phyloP scores from a whole-genome alignment of 2,888 invertebrate genomes.

The Tachina grossa region DNA sequence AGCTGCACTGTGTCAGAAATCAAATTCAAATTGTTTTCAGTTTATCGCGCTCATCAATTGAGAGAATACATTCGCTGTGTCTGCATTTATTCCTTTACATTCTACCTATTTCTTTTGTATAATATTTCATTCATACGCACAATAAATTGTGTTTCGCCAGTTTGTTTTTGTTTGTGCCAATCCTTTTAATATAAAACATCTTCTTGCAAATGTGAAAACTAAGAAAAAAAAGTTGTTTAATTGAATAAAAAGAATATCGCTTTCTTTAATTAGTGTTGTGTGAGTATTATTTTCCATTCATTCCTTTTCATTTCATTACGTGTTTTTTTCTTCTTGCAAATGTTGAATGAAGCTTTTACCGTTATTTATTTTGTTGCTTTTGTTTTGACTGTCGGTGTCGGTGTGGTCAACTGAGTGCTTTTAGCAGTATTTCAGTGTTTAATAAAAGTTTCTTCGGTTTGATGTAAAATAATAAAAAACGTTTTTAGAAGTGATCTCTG shows the following conservation, averaged over 20 bases:
- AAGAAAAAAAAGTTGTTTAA: background rate
- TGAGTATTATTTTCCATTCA: conserved; percentile 35
- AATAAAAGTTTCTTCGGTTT: too few species aligned
- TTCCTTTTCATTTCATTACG: conserved; percentile 22
- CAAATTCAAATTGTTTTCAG: conserved; percentile 50
- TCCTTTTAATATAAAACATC: conserved; percentile 24
- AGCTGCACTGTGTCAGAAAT: conserved; percentile 22
- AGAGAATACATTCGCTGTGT: conserved; percentile 26
- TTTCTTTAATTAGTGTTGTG: conserved; percentile 11
- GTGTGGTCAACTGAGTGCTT: background rate
- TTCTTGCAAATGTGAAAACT: background rate
- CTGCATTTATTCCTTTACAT: conserved; percentile 19
- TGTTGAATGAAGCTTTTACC: conserved; percentile 42
- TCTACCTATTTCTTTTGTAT: conserved; percentile 10
- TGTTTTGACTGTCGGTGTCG: conserved; percentile 37
- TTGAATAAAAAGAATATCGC: conserved; percentile 13
- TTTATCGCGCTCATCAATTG: conserved; percentile 42
- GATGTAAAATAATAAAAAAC: too few species aligned
- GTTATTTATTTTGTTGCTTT: conserved; percentile 51
- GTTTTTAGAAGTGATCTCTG: too few species aligned
- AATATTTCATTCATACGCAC: conserved; percentile 8
- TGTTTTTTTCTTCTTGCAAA: background rate
- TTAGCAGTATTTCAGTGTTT: background rate
- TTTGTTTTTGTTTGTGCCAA: conserved; percentile 25
- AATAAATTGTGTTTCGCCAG: background rate